These are phyloP conservation scores for Echinometra lucunter DNA, from an alignment of 53 echinoderm and acorn worm species.

Conservation along the genomic window DNA sequence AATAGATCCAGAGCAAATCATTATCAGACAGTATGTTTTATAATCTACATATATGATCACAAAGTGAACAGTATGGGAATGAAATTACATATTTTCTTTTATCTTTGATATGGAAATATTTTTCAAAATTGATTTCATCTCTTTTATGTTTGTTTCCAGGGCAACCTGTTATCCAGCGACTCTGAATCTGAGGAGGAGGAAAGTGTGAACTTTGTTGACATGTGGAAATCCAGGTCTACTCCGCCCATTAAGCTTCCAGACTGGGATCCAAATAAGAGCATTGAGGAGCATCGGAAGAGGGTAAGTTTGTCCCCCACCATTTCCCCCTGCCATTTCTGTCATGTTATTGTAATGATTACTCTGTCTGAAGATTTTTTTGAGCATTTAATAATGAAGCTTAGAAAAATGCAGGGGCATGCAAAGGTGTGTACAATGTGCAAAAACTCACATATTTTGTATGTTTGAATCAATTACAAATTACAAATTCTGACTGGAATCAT, in stretches of 20 bases:
- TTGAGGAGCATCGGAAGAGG: conserved; percentile 79
- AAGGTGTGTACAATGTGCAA: not conserved
- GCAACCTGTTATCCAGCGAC: conserved; percentile 83
- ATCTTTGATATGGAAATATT: not conserved
- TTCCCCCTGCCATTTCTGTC: not conserved
- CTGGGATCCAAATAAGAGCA: conserved; percentile 84
- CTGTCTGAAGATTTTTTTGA: too few relatives aligned
- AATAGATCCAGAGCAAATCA: too few relatives aligned
- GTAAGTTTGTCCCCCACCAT: not conserved
- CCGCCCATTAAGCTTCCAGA: conserved; percentile 83
- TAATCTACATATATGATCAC: too few relatives aligned
- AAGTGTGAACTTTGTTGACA: conserved; percentile 90
- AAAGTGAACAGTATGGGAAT: too few relatives aligned
- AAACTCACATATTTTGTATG: too few relatives aligned
- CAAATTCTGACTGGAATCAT: too few relatives aligned
- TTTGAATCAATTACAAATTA: not conserved
- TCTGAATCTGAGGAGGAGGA: conserved; percentile 85
- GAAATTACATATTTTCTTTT: not conserved
- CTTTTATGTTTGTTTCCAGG: conserved; percentile 71
- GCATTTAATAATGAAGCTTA: not conserved
- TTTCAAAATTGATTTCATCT: not conserved
- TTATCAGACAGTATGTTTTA: too few relatives aligned
- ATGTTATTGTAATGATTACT: too few relatives aligned
- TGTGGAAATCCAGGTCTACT: conserved; percentile 87
- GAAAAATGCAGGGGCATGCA: not conserved